Conservation (phyloP, 2,888 invertebrate genomes). For the Diploptera punctata region DNA sequence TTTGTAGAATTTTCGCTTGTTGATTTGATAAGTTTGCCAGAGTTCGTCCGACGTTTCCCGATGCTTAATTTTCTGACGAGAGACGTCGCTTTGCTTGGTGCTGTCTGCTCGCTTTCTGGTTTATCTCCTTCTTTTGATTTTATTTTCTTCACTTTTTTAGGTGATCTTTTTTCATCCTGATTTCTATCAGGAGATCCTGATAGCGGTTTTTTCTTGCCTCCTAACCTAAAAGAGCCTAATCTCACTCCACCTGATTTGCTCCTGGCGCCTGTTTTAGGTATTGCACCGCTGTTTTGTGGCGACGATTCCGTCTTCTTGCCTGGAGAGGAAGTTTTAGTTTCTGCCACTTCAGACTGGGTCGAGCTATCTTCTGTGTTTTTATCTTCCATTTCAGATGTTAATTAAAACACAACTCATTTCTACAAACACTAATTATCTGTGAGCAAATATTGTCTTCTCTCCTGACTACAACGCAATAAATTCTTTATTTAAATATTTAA, state of each 20-base stretch:
- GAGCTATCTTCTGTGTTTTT: not conserved
- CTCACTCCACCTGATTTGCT: not conserved
- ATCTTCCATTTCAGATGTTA: not conserved
- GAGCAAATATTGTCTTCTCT: too few species aligned
- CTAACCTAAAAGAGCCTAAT: constrained; percentile 4
- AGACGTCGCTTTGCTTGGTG: constrained; percentile 38
- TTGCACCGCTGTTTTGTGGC: not conserved
- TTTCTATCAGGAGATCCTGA: not conserved
- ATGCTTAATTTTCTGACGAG: constrained; percentile 43
- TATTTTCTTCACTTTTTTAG: not conserved
- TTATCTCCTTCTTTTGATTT: constrained; percentile 1
- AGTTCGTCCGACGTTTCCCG: constrained; percentile 24
- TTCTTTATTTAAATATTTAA: too few species aligned
- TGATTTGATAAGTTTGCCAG: not conserved
- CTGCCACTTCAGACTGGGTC: not conserved
- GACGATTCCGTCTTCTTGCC: not conserved
- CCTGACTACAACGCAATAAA: too few species aligned
- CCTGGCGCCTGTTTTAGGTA: not conserved
- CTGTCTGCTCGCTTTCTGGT: not conserved
- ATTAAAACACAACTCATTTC: too few species aligned
- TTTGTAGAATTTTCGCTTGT: not conserved
- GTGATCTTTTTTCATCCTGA: not conserved
- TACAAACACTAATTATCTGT: too few species aligned
- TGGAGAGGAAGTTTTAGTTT: not conserved
- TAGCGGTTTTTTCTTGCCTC: not conserved